Percentiles rank a stretch among this genome's conserved stretches.
Conservation (phyloP, 2,797 vertebrate species). For the Acanthurus tractus region DNA sequence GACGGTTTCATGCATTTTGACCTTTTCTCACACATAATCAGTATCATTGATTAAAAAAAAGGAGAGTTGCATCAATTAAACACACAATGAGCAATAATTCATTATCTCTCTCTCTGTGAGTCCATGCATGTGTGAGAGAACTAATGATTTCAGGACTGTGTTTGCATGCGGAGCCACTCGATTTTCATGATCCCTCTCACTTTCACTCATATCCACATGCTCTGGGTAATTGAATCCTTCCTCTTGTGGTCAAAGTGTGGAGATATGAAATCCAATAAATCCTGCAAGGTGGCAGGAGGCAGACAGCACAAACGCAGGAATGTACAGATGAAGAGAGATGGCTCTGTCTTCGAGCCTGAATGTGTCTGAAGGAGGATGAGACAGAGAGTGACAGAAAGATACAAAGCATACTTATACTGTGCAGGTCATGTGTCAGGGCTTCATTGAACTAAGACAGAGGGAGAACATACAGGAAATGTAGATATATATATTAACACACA, state of each 20-base stretch:
- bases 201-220: not conserved
- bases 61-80: not conserved
- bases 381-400: constrained; percentile 17
- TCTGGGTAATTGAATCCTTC: constrained; percentile 25
- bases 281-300: constrained; percentile 24
- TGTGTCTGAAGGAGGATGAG: not conserved
- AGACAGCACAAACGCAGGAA: constrained; percentile 21
- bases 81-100: constrained; percentile 4
- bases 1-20: not conserved
- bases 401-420: constrained; percentile 4
- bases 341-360: constrained; percentile 8
- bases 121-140: not conserved
- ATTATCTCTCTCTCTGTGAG: not conserved
- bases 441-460: not conserved
- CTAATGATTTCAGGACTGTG: not conserved
- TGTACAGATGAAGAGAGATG: constrained; percentile 25
- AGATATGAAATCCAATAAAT: constrained; percentile 60
- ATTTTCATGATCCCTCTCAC: not conserved
- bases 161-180: not conserved
- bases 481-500: not conserved
- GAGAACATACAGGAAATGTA: constrained; percentile 3
- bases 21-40: not conserved
- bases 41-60: not conserved
- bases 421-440: constrained; percentile 4
- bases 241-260: constrained; percentile 30